phyloP scores from a whole-genome alignment of 2,113 vertebrate genomes.

The Microtus ochrogaster region DNA sequence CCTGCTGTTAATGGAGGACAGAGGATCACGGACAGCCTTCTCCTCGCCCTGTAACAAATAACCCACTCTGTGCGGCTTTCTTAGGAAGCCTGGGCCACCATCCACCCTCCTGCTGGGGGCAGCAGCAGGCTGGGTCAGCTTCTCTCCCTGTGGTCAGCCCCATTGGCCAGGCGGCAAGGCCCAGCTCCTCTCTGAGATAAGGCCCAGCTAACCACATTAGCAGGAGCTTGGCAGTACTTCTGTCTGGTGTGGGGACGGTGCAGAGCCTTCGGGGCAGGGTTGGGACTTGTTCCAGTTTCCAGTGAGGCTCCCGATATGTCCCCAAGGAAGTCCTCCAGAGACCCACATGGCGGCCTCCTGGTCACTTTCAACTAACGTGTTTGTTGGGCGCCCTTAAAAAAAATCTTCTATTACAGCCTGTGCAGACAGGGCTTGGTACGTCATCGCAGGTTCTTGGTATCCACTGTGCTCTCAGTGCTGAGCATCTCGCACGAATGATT shows the following conservation, averaged over 20 bases:
- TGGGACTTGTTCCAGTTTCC: not conserved
- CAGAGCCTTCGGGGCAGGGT: not conserved
- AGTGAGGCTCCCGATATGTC: not conserved
- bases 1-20: slow-evolving; percentile 88
- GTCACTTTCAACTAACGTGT: not conserved
- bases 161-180: not conserved
- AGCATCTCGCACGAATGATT: not conserved
- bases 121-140: slow-evolving; percentile 48
- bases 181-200: slow-evolving; percentile 40
- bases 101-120: slow-evolving; percentile 11
- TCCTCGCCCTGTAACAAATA: slow-evolving; percentile 90
- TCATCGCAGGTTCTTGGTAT: not conserved
- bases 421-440: not conserved
- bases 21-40: slow-evolving; percentile 88
- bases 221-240: slow-evolving; percentile 3
- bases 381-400: not conserved
- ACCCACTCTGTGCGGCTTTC: slow-evolving; percentile 87
- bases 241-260: slow-evolving; percentile 19
- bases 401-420: not conserved
- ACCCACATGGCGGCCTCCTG: not conserved
- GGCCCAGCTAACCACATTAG: slow-evolving; percentile 28
- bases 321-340: slow-evolving; percentile 30
- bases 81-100: slow-evolving; percentile 79
- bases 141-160: slow-evolving; percentile 46
- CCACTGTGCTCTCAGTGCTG: not conserved